These are phyloP conservation scores for Troilus luridus DNA, from an alignment of 2,888 invertebrate species.

Conservation along the genomic window DNA sequence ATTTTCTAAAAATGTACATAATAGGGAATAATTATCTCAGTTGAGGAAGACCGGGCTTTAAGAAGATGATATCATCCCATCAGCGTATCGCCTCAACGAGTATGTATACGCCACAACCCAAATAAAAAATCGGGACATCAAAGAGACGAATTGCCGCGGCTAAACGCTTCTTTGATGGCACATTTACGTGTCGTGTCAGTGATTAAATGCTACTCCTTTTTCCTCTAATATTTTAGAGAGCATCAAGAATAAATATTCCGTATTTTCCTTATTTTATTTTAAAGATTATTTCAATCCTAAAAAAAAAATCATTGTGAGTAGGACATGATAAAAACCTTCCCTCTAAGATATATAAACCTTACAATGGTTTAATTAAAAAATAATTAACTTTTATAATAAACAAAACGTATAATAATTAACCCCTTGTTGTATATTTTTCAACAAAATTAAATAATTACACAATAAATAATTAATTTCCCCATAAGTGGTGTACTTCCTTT, in stretches of 20 bases:
- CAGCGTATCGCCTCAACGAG: neutral
- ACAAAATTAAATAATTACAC: no score
- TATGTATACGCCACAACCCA: neutral
- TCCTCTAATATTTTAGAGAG: neutral
- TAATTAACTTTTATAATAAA: no score
- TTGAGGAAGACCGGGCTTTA: neutral
- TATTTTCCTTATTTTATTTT: neutral
- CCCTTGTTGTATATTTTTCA: no score
- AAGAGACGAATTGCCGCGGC: neutral
- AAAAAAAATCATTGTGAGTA: no score
- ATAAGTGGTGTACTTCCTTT: no score
- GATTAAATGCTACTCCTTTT: neutral
- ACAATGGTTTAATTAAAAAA: no score
- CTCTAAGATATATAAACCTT: no score
- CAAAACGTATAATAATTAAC: no score
- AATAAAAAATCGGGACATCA: neutral
- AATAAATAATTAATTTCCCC: no score
- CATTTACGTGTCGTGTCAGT: slow-evolving; percentile 3
- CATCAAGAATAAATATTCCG: neutral
- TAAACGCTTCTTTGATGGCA: slow-evolving; percentile 1
- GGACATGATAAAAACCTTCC: no score
- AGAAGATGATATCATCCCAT: neutral
- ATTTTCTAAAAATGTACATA: neutral
- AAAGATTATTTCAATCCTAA: neutral
- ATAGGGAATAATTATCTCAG: neutral